Evolutionary conservation across 2,888 invertebrate species (phyloP).

Genomic region (Conops quadrifasciatus): DNA sequence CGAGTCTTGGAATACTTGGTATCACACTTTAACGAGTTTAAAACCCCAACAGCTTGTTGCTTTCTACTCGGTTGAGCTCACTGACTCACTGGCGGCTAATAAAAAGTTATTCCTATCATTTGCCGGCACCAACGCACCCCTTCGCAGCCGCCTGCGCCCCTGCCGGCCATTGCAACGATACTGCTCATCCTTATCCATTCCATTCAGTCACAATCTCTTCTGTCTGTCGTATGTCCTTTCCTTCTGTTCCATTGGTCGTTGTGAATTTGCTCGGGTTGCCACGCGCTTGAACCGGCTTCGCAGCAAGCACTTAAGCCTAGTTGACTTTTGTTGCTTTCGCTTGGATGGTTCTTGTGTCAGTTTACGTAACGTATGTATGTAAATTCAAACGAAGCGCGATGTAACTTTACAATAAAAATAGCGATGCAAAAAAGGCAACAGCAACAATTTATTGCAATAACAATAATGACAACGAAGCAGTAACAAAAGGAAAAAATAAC

Average conservation of each 20-base stretch:
- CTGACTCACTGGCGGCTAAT: neutral
- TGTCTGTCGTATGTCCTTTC: neutral
- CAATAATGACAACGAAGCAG: no score
- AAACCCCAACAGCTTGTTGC: slow-evolving; percentile 19
- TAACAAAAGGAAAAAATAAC: neutral
- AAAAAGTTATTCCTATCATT: neutral
- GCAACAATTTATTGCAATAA: neutral
- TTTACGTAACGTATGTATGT: neutral
- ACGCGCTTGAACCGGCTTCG: slow-evolving; percentile 8
- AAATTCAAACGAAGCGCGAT: neutral
- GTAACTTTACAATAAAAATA: neutral
- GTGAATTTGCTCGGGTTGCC: neutral
- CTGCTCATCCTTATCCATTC: neutral
- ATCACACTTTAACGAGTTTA: slow-evolving; percentile 16
- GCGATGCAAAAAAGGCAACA: neutral
- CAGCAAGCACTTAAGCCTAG: neutral
- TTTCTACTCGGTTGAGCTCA: neutral
- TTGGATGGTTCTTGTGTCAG: slow-evolving; percentile 1
- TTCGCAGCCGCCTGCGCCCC: no score
- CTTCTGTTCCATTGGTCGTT: neutral
- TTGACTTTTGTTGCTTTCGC: slow-evolving; percentile 18
- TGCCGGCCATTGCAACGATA: neutral
- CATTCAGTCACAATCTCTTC: neutral
- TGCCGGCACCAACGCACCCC: no score
- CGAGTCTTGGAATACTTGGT: neutral